Conservation (phyloP, 1,140 invertebrate genomes). For the Chironomus striatipennis region DNA sequence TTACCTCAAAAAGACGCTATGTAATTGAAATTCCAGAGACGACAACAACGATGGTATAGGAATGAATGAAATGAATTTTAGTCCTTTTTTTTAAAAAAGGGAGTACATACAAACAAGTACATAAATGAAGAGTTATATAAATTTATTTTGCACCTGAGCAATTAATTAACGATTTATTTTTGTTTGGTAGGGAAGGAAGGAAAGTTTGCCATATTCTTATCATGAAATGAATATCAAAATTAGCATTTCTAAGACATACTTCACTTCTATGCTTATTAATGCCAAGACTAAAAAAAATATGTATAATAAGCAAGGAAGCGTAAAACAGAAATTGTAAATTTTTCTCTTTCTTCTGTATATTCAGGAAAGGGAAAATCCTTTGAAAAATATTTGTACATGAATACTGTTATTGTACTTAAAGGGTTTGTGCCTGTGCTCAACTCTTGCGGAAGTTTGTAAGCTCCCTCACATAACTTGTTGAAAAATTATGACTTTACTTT, state of each 20-base stretch:
- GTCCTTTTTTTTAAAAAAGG: background rate
- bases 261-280: background rate
- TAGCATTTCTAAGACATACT: conserved; percentile 16
- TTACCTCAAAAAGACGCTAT: background rate
- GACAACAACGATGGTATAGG: background rate
- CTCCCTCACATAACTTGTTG: background rate
- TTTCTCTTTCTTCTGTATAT: background rate
- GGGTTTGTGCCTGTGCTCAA: background rate
- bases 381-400: background rate
- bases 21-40: conserved; percentile 18
- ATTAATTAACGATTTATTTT: conserved; percentile 23
- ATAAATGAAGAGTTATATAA: background rate
- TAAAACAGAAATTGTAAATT: background rate
- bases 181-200: background rate
- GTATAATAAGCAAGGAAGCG: background rate
- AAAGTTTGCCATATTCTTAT: background rate
- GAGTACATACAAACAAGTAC: no score
- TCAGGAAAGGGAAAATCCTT: no score
- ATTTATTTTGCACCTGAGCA: conserved; percentile 7
- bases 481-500: conserved; percentile 1
- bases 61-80: background rate
- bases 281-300: background rate
- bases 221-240: conserved; percentile 11
- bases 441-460: no score
- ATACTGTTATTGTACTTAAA: background rate